Evolutionary conservation across 2,113 vertebrate species (phyloP), one percentile per base, ranked within the genome.

Genomic region (Apodemus sylvaticus): DNA sequence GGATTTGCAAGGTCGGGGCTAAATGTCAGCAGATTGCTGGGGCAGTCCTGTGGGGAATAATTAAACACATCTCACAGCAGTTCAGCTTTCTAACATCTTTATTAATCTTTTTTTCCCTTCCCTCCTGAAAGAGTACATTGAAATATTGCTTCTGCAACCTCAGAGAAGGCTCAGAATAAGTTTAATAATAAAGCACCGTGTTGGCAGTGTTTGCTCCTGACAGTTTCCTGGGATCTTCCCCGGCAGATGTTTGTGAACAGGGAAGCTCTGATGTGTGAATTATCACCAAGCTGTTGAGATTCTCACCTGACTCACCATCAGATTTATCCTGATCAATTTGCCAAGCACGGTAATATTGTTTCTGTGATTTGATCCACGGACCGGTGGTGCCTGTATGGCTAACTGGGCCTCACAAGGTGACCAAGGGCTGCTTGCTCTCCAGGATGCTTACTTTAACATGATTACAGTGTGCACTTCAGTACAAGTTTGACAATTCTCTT

Each of bases 1-100:
- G 99, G 98, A 99, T 99, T 99, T 99, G 99, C 99, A 99, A 98
- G 99, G 99, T 99, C 98, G 98, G 98, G 99, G 98, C 98, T 98
- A 98, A 99, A 99, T 99, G 99, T 99, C 98, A 99, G 98, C 99
- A 99, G 99, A 99, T 99, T 99, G 99, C 99, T 98, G 98, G 99
- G 99, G 98, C 99, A 99, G 98, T 98, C 98, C 98, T 98, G 98
- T 98, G 97, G 98, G 98, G 98, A 98, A 99, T 98, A 98, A 99
- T 99, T 99, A 99, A 99, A 98, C 98, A 98, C 98, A 98, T 98
- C 99, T 99, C 99, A 98, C 99, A 97, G 98, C 98, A 98, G 98
- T 98, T 98, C 99, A 98, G 99, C 98, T 98, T 98, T 97, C 98
- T 99, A 99, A 99, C 98, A 98, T 99, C 98, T 99, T 99, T 98